Conservation (phyloP, 2,888 invertebrate genomes). For the Argyresthia goedartella region DNA sequence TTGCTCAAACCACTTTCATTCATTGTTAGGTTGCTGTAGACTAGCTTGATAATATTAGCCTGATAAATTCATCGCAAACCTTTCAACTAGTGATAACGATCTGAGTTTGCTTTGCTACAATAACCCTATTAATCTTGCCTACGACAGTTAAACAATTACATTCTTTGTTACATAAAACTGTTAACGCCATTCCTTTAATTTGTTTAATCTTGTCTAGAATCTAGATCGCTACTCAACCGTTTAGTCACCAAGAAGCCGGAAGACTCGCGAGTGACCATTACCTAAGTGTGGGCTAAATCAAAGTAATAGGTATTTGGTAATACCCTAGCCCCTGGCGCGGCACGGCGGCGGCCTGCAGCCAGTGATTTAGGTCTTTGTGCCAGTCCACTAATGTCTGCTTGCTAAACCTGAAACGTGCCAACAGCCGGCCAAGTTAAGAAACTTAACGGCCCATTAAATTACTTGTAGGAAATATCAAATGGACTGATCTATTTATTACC, state of each 20-base stretch:
- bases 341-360: conserved; percentile 20
- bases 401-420: conserved; percentile 20
- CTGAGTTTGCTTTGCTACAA: no score
- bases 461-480: background rate
- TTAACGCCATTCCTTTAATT: no score
- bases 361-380: conserved; percentile 17
- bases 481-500: no score
- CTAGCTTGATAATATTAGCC: background rate
- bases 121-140: no score
- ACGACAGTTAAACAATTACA: no score
- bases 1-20: conserved; percentile 15
- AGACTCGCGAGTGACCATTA: conserved; percentile 1
- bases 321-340: conserved; percentile 18
- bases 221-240: conserved; percentile 6
- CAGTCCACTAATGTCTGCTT: conserved; percentile 20
- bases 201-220: conserved; percentile 6
- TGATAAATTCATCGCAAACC: no score
- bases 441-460: conserved; percentile 15
- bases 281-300: background rate
- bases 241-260: background rate
- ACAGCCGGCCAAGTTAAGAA: conserved; percentile 21
- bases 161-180: no score
- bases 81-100: no score
- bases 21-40: conserved; percentile 13
- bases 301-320: conserved; percentile 8